Evolutionary conservation across 2,888 invertebrate species (phyloP).

Genomic region (Leptinotarsa haldemani): DNA sequence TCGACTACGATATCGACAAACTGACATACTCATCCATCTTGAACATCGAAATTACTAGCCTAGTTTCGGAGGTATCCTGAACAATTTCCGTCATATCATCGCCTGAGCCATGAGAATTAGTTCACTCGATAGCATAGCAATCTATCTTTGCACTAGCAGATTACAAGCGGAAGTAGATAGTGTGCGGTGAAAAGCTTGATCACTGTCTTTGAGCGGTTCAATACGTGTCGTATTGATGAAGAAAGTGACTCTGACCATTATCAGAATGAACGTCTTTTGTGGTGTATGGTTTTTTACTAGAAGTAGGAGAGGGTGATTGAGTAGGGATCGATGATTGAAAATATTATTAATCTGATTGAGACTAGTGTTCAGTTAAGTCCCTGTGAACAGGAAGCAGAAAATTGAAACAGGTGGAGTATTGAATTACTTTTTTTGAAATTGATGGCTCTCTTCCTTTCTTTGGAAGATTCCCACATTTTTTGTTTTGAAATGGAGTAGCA

Average conservation of each 20-base stretch:
- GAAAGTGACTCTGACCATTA: not conserved
- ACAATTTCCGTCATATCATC: conserved; percentile 59
- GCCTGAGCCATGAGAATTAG: conserved; percentile 60
- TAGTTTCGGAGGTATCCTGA: conserved; percentile 17
- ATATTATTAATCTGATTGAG: not conserved
- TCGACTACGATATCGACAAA: not conserved
- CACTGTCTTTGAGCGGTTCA: conserved; percentile 45
- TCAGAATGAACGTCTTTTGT: not conserved
- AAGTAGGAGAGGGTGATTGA: not conserved
- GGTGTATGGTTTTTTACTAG: not conserved
- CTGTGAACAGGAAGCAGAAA: too few species aligned
- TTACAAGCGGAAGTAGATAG: conserved; percentile 61
- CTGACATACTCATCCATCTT: not conserved
- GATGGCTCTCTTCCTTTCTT: too few species aligned
- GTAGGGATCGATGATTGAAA: not conserved
- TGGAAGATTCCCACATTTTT: too few species aligned
- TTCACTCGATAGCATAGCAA: conserved; percentile 62
- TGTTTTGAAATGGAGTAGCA: too few species aligned
- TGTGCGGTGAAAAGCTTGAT: conserved; percentile 55
- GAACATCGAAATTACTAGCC: conserved; percentile 4
- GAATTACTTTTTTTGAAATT: too few species aligned
- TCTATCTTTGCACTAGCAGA: conserved; percentile 63
- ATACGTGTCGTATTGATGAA: conserved; percentile 10
- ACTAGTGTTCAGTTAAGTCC: too few species aligned
- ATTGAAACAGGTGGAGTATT: too few species aligned